phyloP scores from a whole-genome alignment of 2,888 invertebrate genomes.

The Phengaris alcon region DNA sequence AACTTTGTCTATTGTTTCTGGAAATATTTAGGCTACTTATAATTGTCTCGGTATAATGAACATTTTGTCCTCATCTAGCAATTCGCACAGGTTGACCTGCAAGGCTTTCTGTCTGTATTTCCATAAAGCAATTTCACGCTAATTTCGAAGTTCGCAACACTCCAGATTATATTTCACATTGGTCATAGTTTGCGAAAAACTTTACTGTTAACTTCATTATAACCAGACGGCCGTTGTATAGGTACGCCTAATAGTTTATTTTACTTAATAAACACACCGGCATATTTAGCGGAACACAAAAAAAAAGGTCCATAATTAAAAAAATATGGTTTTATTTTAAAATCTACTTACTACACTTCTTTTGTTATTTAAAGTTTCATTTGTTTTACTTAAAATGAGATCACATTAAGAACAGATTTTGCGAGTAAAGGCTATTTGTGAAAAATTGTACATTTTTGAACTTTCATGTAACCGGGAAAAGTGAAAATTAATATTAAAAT shows the following conservation, averaged over 20 bases:
- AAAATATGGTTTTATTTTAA: no score
- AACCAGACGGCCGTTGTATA: not conserved
- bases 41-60: not conserved
- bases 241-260: not conserved
- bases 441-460: no score
- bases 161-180: not conserved
- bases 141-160: conserved; percentile 1
- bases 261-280: no score
- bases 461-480: no score
- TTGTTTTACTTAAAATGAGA: no score
- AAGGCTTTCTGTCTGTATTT: not conserved
- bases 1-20: not conserved
- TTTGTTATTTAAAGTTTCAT: no score
- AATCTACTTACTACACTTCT: no score
- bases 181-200: not conserved
- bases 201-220: not conserved
- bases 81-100: conserved; percentile 9
- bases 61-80: not conserved
- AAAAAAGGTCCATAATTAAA: no score
- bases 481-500: no score
- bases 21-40: not conserved
- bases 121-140: conserved; percentile 11
- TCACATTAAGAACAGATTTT: no score
- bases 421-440: no score
- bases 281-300: no score